A percentile compares a stretch with the other conserved stretches of the same genome.
Evolutionary conservation across 2,113 vertebrate species (phyloP).

Genomic region (Henicopernis longicauda): DNA sequence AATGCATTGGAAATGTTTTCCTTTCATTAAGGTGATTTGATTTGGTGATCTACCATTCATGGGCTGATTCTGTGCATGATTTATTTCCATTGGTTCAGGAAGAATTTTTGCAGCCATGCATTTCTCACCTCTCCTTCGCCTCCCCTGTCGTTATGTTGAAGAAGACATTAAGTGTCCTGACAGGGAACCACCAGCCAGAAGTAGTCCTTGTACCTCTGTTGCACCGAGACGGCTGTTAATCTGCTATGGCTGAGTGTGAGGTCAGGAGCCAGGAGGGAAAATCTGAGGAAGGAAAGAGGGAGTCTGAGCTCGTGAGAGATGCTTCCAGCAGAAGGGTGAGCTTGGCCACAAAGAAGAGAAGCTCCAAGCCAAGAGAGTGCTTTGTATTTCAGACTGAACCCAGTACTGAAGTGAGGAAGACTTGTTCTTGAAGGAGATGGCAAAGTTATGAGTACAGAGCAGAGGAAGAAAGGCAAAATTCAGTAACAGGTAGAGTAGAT

Average conservation of each 20-base stretch:
- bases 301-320: not conserved
- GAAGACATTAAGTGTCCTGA: not conserved
- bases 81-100: not conserved
- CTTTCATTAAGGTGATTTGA: not conserved
- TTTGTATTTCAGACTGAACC: not conserved
- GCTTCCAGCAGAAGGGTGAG: not conserved
- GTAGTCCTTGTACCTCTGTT: not conserved
- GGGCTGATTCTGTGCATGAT: not conserved
- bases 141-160: not conserved
- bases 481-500: not conserved
- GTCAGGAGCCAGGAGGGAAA: not conserved
- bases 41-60: not conserved
- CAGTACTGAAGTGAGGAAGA: not conserved
- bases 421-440: not conserved
- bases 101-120: not conserved
- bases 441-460: not conserved
- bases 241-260: not conserved
- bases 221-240: not conserved
- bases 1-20: not conserved
- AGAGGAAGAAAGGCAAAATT: not conserved
- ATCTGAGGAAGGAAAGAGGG: not conserved
- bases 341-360: not conserved
- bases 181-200: not conserved
- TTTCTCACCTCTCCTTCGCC: not conserved
- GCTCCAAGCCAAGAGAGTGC: not conserved